phyloP scores from a whole-genome alignment of 1,140 invertebrate species.

The Globodera rostochiensis region DNA sequence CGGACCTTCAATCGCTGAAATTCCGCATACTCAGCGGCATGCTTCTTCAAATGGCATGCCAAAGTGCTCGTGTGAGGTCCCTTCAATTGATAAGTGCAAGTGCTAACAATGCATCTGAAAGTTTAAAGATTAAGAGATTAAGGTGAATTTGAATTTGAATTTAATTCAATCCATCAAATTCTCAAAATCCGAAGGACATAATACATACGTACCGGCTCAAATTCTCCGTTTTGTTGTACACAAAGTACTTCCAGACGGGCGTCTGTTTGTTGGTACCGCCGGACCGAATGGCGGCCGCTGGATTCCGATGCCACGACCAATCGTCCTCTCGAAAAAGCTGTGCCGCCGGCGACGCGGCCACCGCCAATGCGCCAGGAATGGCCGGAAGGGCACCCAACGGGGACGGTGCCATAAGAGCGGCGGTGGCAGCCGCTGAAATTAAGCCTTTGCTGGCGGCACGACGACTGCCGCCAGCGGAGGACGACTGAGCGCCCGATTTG shows the following conservation, averaged over 20 bases:
- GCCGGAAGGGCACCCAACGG: conserved; percentile 15
- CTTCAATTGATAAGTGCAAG: conserved; percentile 63
- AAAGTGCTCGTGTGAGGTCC: conserved; percentile 63
- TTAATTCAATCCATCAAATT: no score
- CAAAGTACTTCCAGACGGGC: conserved; percentile 64
- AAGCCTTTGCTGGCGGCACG: conserved; percentile 3
- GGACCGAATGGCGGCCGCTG: conserved; percentile 63
- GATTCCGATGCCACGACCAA: conserved; percentile 64
- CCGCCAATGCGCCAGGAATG: conserved; percentile 61
- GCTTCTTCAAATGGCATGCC: conserved; percentile 64
- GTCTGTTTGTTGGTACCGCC: conserved; percentile 65
- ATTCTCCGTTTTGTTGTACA: conserved; percentile 64
- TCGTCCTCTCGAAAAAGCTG: conserved; percentile 59
- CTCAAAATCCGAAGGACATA: neutral
- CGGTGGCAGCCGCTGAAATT: conserved; percentile 15
- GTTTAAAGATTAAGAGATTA: neutral
- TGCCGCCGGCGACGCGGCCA: conserved; percentile 61
- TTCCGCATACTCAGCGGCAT: conserved; percentile 62
- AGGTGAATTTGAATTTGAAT: neutral
- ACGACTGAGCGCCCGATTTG: neutral
- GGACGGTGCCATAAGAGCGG: conserved; percentile 23
- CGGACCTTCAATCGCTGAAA: conserved; percentile 62
- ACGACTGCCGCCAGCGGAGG: neutral
- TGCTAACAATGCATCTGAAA: conserved; percentile 63
- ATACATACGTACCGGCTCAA: conserved; percentile 55